These are phyloP conservation scores for Heliconius himera DNA, from an alignment of 1,140 invertebrate genomes.

Conservation along the genomic window DNA sequence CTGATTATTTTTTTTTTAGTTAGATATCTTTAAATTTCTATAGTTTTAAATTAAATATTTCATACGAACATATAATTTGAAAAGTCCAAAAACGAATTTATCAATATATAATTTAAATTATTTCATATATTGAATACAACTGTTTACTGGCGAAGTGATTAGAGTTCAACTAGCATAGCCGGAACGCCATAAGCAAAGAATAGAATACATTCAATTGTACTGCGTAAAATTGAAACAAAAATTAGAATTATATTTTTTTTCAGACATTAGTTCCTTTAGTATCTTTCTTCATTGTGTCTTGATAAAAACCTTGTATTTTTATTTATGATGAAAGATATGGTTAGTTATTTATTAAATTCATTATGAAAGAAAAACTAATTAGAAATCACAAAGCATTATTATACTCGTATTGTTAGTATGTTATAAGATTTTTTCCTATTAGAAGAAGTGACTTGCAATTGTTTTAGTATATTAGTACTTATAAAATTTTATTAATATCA, in stretches of 20 bases:
- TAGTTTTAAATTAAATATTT: no score
- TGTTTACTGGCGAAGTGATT: not conserved
- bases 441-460: constrained; percentile 3
- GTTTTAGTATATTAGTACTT: not conserved
- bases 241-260: no score
- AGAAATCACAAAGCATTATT: not conserved
- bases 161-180: no score
- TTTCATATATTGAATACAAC: not conserved
- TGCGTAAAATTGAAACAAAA: not conserved
- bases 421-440: not conserved
- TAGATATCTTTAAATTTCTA: no score
- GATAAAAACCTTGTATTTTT: not conserved
- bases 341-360: not conserved
- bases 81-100: no score
- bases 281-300: not conserved
- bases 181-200: no score
- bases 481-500: no score
- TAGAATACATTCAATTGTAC: no score
- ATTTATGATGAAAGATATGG: not conserved
- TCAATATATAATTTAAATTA: not conserved
- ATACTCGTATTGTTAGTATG: not conserved
- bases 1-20: no score
- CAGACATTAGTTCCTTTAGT: no score
- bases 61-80: not conserved
- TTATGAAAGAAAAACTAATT: not conserved